A percentile compares a stretch with the other conserved stretches of the same genome.
Conservation (phyloP, 1,140 invertebrate species). For the Drosophila nikananu region DNA sequence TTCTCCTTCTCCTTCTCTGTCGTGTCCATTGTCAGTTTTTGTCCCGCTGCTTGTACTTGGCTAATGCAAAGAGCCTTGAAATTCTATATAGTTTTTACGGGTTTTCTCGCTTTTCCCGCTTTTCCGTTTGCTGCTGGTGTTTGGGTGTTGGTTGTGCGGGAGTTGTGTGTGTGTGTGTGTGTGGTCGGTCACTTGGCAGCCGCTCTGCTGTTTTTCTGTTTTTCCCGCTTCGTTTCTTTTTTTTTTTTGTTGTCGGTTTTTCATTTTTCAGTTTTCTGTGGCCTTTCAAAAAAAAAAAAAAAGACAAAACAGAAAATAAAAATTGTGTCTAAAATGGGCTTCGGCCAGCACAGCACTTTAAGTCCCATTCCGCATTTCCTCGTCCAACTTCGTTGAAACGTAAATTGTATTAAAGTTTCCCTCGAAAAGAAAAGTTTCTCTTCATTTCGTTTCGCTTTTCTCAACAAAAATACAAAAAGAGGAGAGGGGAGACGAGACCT, state of each 20-base stretch:
- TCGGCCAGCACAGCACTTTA: conserved; percentile 18
- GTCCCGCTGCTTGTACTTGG: conserved; percentile 42
- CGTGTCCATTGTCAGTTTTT: conserved; percentile 33
- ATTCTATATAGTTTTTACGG: conserved; percentile 60
- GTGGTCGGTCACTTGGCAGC: conserved; percentile 14
- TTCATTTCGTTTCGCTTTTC: conserved; percentile 9
- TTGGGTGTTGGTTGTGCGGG: conserved; percentile 9
- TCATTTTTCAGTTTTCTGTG: conserved; percentile 16
- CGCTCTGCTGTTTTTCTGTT: conserved; percentile 14
- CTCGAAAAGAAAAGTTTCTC: conserved; percentile 8
- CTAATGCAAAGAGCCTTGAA: conserved; percentile 72
- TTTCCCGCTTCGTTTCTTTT: conserved; percentile 5
- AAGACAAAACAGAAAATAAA: not conserved
- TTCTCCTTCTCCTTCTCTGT: not conserved
- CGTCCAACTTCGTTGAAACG: conserved; percentile 6
- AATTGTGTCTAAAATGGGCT: conserved; percentile 21
- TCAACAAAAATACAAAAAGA: not conserved
- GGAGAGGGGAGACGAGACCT: not conserved
- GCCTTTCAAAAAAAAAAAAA: not conserved
- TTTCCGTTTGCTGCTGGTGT: conserved; percentile 3
- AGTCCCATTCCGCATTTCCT: conserved; percentile 7
- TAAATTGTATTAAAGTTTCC: conserved; percentile 21
- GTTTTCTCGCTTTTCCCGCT: conserved; percentile 5
- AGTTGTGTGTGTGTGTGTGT: conserved; percentile 3
- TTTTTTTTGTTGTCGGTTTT: conserved; percentile 8